These are phyloP conservation scores for Phrynocephalus forsythii DNA, from an alignment of 2,797 vertebrate species.

Conservation along the genomic window DNA sequence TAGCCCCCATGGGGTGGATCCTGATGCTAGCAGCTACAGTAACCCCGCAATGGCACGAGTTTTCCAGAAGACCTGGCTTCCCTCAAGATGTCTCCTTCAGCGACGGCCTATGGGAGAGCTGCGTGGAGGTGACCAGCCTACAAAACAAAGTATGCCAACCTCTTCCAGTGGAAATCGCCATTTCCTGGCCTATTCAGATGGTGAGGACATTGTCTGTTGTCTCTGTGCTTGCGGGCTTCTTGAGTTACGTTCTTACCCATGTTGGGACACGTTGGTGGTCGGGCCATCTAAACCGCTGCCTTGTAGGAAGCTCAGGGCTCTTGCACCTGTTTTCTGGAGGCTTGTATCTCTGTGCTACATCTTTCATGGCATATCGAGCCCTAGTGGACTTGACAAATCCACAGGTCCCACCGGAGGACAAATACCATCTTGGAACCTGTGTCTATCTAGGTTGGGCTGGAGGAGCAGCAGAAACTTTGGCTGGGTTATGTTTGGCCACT, in stretches of 20 bases:
- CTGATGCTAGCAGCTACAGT: constrained; percentile 29
- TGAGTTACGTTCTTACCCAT: neutral
- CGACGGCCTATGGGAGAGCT: constrained; percentile 35
- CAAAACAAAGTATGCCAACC: neutral
- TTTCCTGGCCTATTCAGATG: constrained; percentile 8
- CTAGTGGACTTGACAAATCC: neutral
- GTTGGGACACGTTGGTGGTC: neutral
- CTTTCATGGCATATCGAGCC: constrained; percentile 27
- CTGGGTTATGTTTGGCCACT: neutral
- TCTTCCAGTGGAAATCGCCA: neutral
- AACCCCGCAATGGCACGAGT: constrained; percentile 9
- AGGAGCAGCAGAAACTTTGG: neutral
- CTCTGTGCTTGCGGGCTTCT: constrained; percentile 11
- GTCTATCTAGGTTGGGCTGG: constrained; percentile 38
- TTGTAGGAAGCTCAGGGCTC: neutral
- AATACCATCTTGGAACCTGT: constrained; percentile 27
- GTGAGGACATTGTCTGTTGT: neutral
- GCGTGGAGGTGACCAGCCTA: neutral
- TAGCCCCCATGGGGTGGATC: constrained; percentile 38
- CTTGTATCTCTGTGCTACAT: neutral
- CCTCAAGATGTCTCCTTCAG: constrained; percentile 29
- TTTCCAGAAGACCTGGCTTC: constrained; percentile 5
- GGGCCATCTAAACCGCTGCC: fast-evolving
- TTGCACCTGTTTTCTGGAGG: neutral
- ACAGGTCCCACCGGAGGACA: fast-evolving